Evolutionary conservation across 2,113 vertebrate species (phyloP).

Genomic region (Crotalus viridis): DNA sequence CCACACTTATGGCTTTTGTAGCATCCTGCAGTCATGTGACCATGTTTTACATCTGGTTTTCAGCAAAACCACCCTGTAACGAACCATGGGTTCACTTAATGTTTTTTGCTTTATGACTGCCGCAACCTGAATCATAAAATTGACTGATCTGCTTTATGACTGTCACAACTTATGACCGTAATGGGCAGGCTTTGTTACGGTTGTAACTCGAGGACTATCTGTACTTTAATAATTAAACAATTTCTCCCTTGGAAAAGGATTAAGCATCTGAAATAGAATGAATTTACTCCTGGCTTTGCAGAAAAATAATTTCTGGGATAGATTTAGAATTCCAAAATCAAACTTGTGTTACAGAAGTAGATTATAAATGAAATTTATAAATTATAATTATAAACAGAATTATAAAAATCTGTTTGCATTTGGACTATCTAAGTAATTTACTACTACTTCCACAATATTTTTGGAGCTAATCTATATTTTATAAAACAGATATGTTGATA

Average conservation of each 20-base stretch:
- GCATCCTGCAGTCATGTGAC: not conserved
- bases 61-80: not conserved
- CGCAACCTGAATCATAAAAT: not conserved
- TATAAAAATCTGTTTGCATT: too few species aligned
- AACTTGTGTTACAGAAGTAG: not conserved
- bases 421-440: not conserved
- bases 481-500: not conserved
- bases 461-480: not conserved
- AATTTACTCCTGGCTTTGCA: not conserved
- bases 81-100: not conserved
- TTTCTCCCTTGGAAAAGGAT: not conserved
- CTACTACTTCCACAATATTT: not conserved
- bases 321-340: not conserved
- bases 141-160: not conserved
- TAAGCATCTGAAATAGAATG: not conserved
- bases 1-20: not conserved
- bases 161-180: not conserved
- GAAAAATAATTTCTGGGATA: not conserved
- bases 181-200: not conserved
- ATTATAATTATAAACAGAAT: too few species aligned
- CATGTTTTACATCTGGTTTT: too few species aligned
- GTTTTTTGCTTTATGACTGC: not conserved
- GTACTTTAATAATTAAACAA: not conserved
- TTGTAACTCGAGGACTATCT: not conserved
- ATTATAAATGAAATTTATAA: not conserved